Conservation (phyloP, 2,113 vertebrate genomes). For the Delphinapterus leucas region DNA sequence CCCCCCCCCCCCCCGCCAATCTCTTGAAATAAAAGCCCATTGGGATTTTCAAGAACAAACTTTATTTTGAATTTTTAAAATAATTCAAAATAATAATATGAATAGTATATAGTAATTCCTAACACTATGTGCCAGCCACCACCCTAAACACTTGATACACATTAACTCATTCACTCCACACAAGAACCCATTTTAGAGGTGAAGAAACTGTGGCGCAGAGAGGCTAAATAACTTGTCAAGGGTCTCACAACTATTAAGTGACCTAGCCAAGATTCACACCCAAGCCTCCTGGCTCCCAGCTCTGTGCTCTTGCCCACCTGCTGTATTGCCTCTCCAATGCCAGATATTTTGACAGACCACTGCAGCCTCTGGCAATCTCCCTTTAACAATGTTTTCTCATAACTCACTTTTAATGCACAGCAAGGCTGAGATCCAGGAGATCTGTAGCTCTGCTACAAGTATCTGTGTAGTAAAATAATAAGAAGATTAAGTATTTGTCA, state of each 20-base stretch:
- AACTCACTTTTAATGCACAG: background rate
- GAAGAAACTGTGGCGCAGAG: background rate
- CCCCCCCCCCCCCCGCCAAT: no score
- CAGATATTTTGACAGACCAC: background rate
- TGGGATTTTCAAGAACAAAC: background rate
- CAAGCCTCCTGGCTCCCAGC: background rate
- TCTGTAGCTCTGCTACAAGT: background rate
- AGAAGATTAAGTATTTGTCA: background rate
- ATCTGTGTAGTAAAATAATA: background rate
- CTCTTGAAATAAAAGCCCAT: background rate
- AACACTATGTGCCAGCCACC: background rate
- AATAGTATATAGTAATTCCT: background rate
- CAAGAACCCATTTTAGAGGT: background rate
- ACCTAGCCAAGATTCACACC: background rate
- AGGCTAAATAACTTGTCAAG: background rate
- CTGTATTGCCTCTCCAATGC: background rate
- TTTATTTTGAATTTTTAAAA: constrained; percentile 30
- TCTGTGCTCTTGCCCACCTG: background rate
- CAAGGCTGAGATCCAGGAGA: background rate
- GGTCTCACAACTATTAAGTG: background rate
- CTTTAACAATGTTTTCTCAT: background rate
- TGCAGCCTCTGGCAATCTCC: background rate
- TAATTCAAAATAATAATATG: background rate
- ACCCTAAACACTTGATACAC: background rate
- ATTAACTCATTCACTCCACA: background rate